Conservation (phyloP, 2,113 vertebrate species). For the Lepisosteus oculatus region DNA sequence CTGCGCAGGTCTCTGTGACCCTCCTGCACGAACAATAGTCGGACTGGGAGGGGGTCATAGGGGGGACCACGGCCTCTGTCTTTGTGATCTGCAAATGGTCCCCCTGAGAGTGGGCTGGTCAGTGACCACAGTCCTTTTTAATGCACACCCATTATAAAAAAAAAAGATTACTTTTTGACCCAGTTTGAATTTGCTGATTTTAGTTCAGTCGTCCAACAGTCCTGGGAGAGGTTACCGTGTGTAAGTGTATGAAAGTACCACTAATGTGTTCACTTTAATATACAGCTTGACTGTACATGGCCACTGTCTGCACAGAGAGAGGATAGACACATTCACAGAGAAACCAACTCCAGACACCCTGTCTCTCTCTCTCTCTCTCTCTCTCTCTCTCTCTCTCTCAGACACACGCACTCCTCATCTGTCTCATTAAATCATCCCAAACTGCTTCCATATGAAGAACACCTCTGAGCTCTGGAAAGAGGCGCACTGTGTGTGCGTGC, state of each 20-base stretch:
- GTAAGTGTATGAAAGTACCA: no score
- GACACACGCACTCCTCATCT: conserved; percentile 30
- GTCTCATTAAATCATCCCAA: conserved; percentile 38
- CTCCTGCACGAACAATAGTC: conserved; percentile 42
- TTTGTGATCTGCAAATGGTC: background rate
- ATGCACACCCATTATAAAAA: no score
- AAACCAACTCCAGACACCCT: background rate
- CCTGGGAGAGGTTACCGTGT: no score
- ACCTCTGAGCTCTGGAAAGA: conserved; percentile 16
- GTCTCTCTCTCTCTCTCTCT: background rate
- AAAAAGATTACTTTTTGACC: no score
- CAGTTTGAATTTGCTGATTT: no score
- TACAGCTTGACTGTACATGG: no score
- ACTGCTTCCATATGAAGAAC: conserved; percentile 56
- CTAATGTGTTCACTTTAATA: no score
- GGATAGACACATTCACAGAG: conserved; percentile 23
- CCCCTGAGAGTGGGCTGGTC: no score
- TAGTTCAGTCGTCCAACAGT: no score
- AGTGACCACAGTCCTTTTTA: no score
- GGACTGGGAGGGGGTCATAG: conserved; percentile 5
- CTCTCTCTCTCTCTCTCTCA: background rate
- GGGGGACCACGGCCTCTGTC: background rate
- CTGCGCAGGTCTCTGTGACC: background rate
- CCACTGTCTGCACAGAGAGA: conserved; percentile 35
- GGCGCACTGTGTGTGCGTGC: background rate